Evolutionary conservation across 2,113 vertebrate species (phyloP), one percentile per base, ranked within the genome.

Genomic region (Amazona vittata): DNA sequence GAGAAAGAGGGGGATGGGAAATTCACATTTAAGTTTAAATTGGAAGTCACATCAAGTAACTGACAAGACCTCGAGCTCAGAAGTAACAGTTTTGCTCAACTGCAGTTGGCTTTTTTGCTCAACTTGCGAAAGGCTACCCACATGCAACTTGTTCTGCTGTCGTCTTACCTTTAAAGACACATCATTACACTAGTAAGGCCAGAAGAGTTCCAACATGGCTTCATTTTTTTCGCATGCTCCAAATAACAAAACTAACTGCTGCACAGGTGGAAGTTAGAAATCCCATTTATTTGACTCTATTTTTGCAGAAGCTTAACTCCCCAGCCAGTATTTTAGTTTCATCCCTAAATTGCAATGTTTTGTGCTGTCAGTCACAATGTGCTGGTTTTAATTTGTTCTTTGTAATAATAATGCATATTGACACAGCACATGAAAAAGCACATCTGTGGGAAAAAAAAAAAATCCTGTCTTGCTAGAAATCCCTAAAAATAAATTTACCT

Each of bases 361-460:
- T 63, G 41, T 35, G 47, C 86, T 83, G 24, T 74, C 68, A 76
- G 75, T 94, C 62, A 43, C 67, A 71, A 12, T 96, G 84, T 64
- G 37, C 49, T 95, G 65, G 64, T 97, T 97, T 97, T 91, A 92
- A 95, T 97, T 97, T 91, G 80, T 57, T 76, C 91, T 95, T 96
- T 93, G 79, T 86, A 96, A 79, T 50, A 96, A 95, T 49, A 97
- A 60, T 43, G 57, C 43, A 53, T 80, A 77, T 97, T 26, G 92
- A 94, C 76, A 69, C 41, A 95, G 96, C 47, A 95, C 70, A 81
- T 31, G n/a, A 82, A 93, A 93, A 90, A 94, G 52, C 79, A 91
- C 10, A 68, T 91, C 74, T 95, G 84, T 95, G 73, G 60, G 90
- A 94, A 91, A 95, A 94, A 67, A 90, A 90, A 90, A 86, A 94